Evolutionary conservation across 2,888 invertebrate species (phyloP).

Genomic region (Dicranocentrus wangi): DNA sequence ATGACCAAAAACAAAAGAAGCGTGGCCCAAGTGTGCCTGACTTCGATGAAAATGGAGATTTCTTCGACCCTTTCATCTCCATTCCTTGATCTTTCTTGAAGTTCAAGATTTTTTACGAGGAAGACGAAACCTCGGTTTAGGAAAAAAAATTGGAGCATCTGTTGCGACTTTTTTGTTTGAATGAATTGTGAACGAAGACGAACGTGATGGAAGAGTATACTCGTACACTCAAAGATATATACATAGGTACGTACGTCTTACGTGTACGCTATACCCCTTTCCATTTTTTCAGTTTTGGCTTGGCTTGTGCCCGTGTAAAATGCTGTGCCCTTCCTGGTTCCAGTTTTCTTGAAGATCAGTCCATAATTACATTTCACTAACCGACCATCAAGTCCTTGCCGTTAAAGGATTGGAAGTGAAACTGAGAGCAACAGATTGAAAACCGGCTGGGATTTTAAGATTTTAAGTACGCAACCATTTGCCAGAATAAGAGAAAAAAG

Average conservation of each 20-base stretch:
- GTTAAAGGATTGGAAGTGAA: too few species aligned
- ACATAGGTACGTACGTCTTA: too few species aligned
- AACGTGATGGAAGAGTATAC: too few species aligned
- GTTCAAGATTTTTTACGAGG: slow-evolving; percentile 57
- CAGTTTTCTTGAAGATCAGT: slow-evolving; percentile 52
- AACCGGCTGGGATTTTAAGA: slow-evolving; percentile 56
- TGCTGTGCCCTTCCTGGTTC: slow-evolving; percentile 57
- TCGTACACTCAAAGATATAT: too few species aligned
- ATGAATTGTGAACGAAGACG: slow-evolving; percentile 1
- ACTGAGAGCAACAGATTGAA: slow-evolving; percentile 50
- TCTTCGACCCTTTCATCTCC: slow-evolving; percentile 2
- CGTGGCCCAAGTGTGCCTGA: slow-evolving; percentile 11
- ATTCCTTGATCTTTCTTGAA: slow-evolving; percentile 28
- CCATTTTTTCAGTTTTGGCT: background rate
- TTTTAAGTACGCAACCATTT: background rate
- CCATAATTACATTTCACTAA: slow-evolving; percentile 51
- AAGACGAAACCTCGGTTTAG: background rate
- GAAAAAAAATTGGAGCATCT: slow-evolving; percentile 61
- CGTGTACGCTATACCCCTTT: background rate
- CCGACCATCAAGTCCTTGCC: slow-evolving; percentile 12
- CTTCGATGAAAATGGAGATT: background rate
- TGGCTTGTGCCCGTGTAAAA: slow-evolving; percentile 51
- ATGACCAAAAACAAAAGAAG: background rate
- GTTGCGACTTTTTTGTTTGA: slow-evolving; percentile 49
- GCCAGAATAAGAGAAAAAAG: slow-evolving; percentile 52